Evolutionary conservation across 2,113 vertebrate genomes (phyloP).

Genomic region (Pelecanoides urinatrix): DNA sequence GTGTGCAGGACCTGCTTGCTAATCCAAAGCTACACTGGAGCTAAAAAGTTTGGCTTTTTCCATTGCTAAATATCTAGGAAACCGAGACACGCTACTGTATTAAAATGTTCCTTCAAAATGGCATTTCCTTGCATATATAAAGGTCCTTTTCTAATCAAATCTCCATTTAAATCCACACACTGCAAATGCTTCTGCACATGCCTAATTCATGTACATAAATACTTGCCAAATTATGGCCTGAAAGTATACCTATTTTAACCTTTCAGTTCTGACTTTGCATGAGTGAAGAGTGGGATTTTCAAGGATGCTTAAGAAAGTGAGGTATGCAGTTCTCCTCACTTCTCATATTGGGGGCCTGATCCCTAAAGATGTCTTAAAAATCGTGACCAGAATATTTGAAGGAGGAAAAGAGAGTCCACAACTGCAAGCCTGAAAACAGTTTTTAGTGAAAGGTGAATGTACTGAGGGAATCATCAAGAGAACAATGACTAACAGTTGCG

Average conservation of each 20-base stretch:
- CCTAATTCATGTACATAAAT: not conserved
- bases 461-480: not conserved
- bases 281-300: not conserved
- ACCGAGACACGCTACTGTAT: not conserved
- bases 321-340: not conserved
- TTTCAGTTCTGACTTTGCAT: not conserved
- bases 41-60: conserved; percentile 12
- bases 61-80: not conserved
- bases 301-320: not conserved
- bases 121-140: not conserved
- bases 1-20: conserved; percentile 4
- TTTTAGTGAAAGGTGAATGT: not conserved
- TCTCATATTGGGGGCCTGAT: not conserved
- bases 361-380: not conserved
- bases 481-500: not conserved
- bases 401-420: not conserved
- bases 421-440: not conserved
- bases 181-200: not conserved
- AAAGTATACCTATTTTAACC: not conserved
- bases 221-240: not conserved
- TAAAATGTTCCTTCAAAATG: conserved; percentile 15
- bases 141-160: not conserved
- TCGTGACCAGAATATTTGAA: not conserved
- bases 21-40: not conserved
- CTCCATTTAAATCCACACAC: not conserved